phyloP scores from a whole-genome alignment of 2,113 vertebrate species.

The Jacana jacana region DNA sequence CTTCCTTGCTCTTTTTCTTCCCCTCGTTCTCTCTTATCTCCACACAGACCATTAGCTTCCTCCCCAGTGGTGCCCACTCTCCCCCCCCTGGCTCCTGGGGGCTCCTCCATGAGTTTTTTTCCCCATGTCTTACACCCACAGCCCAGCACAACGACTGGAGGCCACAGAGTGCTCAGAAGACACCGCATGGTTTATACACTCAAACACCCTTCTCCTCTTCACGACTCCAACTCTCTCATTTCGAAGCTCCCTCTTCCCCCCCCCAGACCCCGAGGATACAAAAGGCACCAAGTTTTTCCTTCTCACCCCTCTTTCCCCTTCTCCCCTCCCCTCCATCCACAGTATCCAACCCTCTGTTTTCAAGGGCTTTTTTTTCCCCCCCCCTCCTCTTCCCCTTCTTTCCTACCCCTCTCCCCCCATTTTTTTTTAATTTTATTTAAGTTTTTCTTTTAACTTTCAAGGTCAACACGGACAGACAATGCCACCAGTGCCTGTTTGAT shows the following conservation, averaged over 20 bases:
- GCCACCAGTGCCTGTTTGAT: slow-evolving; percentile 95
- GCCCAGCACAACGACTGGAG: background rate
- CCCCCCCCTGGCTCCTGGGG: background rate
- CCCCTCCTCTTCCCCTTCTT: slow-evolving; percentile 11
- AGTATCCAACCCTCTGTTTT: slow-evolving; percentile 78
- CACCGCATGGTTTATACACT: background rate
- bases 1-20: background rate
- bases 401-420: slow-evolving; percentile 16
- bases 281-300: slow-evolving; percentile 68
- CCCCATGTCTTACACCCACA: background rate
- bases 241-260: slow-evolving; percentile 52
- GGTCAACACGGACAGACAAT: slow-evolving; percentile 97
- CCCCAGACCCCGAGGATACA: too few species aligned
- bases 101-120: background rate
- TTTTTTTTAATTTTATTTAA: slow-evolving; percentile 61
- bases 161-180: slow-evolving; percentile 55
- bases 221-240: slow-evolving; percentile 69
- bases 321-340: slow-evolving; percentile 70
- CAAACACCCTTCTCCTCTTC: slow-evolving; percentile 73
- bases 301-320: slow-evolving; percentile 68
- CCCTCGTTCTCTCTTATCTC: background rate
- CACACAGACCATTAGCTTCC: background rate
- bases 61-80: background rate
- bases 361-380: background rate
- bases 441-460: slow-evolving; percentile 94